Evolutionary conservation across 2,797 vertebrate genomes (phyloP).

Genomic region (Tragelaphus eurycerus): DNA sequence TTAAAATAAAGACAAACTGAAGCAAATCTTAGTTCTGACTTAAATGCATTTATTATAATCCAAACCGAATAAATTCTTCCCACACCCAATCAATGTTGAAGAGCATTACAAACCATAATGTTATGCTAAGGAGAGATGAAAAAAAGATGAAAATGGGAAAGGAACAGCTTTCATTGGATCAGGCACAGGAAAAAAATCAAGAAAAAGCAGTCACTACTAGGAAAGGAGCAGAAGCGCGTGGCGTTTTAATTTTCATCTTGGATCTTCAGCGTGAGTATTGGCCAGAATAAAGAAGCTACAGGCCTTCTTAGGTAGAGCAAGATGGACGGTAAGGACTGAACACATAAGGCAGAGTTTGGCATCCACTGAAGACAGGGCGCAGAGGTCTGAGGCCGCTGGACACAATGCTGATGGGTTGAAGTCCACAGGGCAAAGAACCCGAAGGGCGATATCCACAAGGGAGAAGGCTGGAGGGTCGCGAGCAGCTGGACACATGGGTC

Average conservation of each 20-base stretch:
- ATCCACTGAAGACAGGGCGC: not conserved
- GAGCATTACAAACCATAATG: not conserved
- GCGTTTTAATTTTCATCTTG: not conserved
- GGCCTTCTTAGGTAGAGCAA: not conserved
- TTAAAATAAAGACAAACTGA: not conserved
- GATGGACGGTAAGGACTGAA: not conserved
- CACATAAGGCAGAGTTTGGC: not conserved
- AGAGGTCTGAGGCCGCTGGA: slow-evolving; percentile 13
- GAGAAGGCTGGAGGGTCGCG: not conserved
- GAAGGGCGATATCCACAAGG: not conserved
- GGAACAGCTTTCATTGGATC: not conserved
- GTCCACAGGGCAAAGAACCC: not conserved
- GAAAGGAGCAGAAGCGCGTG: not conserved
- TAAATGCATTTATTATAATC: slow-evolving; percentile 11
- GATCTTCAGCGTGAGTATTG: not conserved
- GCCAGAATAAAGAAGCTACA: not conserved
- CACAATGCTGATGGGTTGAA: not conserved
- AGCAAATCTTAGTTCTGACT: not conserved
- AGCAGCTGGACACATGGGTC: not conserved
- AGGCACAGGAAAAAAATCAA: not conserved
- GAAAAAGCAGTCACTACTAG: not conserved
- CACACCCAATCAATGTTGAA: not conserved
- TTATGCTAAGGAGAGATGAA: not conserved
- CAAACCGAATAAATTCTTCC: not conserved
- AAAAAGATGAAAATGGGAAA: not conserved